Evolutionary conservation across 2,888 invertebrate species (phyloP), one percentile per base, ranked within the genome.

Genomic region (Spodoptera littoralis): DNA sequence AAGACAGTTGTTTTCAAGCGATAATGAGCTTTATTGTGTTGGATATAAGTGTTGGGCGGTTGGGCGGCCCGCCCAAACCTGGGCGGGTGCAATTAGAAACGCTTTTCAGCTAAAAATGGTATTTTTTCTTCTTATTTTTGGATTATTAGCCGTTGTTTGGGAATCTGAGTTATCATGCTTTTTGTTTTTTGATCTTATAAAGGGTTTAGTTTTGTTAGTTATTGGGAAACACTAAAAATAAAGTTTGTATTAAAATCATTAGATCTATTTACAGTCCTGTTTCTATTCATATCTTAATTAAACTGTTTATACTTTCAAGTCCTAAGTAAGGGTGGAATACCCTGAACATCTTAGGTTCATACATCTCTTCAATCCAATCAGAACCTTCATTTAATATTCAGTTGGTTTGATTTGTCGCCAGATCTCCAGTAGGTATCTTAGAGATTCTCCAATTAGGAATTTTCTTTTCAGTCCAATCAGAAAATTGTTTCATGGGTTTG

Each of bases 71-170:
- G 90, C 90, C 90, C 89, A 86, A 80, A 81, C 84, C 82, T 88
- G 92, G 92, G 92, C 92, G 91, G 92, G 88, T 84, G 92, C 91
- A 92, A 93, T 93, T 93, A 93, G 87, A 83, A 84, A 83, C 80
- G 84, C 79, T 86, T 90, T 91, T 89, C 48, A 66, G 58, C 68
- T 62, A 86, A 90, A 90, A 92, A 88, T 90, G 85, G 86, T 86
- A 84, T 87, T 87, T 88, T 84, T 82, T 64, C 48, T 48, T 68
- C 58, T 69, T 85, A 77, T 86, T 87, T 87, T 84, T 82, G 73
- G 81, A 83, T 84, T 85, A 83, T 83, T 82, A 84, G 80, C 75
- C 78, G 72, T 75, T 78, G 68, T 75, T 66, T 67, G 66, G 53
- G 49, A 70, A 63, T 62, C 56, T 53, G 47, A 73, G 55, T 48